A percentile compares a stretch with the other conserved stretches of the same genome.
These are phyloP conservation scores for Phytoseiulus persimilis DNA, from an alignment of 2,888 invertebrate species.

Conservation along the genomic window DNA sequence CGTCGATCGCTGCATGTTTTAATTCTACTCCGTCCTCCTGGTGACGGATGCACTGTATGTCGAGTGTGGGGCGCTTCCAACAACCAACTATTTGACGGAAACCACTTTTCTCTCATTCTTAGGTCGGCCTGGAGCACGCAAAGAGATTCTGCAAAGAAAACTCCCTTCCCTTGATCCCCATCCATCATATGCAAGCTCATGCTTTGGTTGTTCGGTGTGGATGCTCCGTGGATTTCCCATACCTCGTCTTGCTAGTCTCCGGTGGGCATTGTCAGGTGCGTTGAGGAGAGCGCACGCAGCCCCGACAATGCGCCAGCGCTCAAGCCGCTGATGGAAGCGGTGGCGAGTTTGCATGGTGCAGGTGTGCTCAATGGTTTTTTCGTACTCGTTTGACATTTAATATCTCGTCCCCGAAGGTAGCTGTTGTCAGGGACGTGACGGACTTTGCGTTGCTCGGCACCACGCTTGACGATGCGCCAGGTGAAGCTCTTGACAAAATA, in stretches of 20 bases:
- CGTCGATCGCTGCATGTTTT: not conserved
- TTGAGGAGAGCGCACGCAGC: not conserved
- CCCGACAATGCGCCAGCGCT: not conserved
- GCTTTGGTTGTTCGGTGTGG: constrained; percentile 67
- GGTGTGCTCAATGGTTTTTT: constrained; percentile 49
- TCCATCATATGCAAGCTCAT: constrained; percentile 99
- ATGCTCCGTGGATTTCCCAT: constrained; percentile 66
- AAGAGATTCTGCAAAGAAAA: constrained; percentile 47
- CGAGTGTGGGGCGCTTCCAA: no score
- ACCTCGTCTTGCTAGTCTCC: constrained; percentile 75
- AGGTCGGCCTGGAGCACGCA: constrained; percentile 65
- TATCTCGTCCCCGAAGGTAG: constrained; percentile 44
- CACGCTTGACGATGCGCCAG: constrained; percentile 75
- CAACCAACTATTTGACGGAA: not conserved
- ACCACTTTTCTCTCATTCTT: not conserved
- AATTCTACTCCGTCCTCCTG: not conserved
- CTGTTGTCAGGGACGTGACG: constrained; percentile 55
- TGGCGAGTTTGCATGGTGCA: not conserved
- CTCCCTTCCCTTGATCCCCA: constrained; percentile 68
- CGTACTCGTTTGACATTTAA: not conserved
- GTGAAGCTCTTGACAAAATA: constrained; percentile 84
- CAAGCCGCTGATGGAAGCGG: not conserved
- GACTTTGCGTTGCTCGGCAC: constrained; percentile 72
- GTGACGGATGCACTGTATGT: not conserved
- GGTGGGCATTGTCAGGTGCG: constrained; percentile 70